Conservation (phyloP, 2,888 invertebrate genomes). For the Napeogenes sylphis region DNA sequence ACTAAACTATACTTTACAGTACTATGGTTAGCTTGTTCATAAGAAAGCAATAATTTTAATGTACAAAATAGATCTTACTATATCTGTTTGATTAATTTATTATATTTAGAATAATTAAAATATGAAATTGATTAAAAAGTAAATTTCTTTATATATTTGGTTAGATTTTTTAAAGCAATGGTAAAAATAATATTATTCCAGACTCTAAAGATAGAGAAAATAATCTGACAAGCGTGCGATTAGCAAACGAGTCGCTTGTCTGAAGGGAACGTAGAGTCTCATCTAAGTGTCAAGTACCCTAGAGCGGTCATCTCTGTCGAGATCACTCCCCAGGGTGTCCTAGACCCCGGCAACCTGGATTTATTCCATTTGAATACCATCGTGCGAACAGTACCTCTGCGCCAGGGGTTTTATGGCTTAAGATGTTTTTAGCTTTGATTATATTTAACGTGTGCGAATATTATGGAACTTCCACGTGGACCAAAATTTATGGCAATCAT, state of each 20-base stretch:
- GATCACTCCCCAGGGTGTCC: conserved; percentile 71
- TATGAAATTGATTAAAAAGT: no score
- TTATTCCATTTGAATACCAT: conserved; percentile 69
- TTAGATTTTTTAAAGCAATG: no score
- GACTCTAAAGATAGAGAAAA: neutral
- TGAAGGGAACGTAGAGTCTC: conserved; percentile 50
- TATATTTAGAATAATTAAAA: no score
- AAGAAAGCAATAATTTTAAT: no score
- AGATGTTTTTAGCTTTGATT: conserved; percentile 61
- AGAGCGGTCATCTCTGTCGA: conserved; percentile 71
- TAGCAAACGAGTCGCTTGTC: conserved; percentile 39
- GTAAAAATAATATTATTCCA: no score
- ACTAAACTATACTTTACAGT: conserved; percentile 21
- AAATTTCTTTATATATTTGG: no score
- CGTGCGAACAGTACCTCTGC: conserved; percentile 61
- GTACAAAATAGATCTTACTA: no score
- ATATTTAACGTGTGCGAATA: conserved; percentile 40
- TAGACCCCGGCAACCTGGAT: conserved; percentile 66
- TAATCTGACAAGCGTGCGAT: neutral
- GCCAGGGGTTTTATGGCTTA: conserved; percentile 61
- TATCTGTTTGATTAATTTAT: no score
- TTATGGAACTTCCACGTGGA: neutral
- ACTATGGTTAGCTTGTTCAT: neutral
- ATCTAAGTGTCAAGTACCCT: conserved; percentile 68
- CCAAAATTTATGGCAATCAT: neutral